Evolutionary conservation across 2,113 vertebrate species (phyloP), one percentile per base, ranked within the genome.

Genomic region (Brachionichthys hirsutus): DNA sequence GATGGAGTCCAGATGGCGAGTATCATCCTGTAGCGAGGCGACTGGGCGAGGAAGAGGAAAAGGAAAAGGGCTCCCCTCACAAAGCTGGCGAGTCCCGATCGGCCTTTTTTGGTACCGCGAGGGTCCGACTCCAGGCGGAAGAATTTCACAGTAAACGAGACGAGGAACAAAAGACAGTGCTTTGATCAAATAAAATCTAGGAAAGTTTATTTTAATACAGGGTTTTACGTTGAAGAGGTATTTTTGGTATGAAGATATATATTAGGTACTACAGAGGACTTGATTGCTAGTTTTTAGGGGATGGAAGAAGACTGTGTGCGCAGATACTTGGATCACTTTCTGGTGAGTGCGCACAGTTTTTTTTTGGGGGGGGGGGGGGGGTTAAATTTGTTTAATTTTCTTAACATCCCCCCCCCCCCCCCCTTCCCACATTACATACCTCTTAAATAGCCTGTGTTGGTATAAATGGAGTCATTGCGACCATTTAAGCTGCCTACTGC

Each of bases 251-350:
- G 77, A 83, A 90, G 77, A 84, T 89, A 71, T 87, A 83, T 85
- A 81, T 85, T 85, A 76, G 91, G 89, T 91, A 91, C 89, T 86
- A 77, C 82, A 83, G 67, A 77, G 82, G 74, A 77, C 77, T 85
- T 80, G 59, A 77, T 69, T 77, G 65, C 34, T 87, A 72, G 75
- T 80, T 82, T n/a, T 55, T 70, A 82, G 73, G 59, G 66, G 68
- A 48, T 74, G 79, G 60, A 85, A 73, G 71, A 79, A 83, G 70
- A 73, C 56, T 2, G 12, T 47, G 70, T 83, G 84, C 79, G 71
- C 75, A 81, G 70, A 66, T 61, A 44, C 52, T 44, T 51, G 47
- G 75, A 71, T 62, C 34, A 44, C 62, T 57, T 74, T 38, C 20
- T 50, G 62, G 42, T 75, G 51, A 48, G 36, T 59, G 72, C 49